phyloP scores from a whole-genome alignment of 2,888 invertebrate genomes.

The Acronicta alni region DNA sequence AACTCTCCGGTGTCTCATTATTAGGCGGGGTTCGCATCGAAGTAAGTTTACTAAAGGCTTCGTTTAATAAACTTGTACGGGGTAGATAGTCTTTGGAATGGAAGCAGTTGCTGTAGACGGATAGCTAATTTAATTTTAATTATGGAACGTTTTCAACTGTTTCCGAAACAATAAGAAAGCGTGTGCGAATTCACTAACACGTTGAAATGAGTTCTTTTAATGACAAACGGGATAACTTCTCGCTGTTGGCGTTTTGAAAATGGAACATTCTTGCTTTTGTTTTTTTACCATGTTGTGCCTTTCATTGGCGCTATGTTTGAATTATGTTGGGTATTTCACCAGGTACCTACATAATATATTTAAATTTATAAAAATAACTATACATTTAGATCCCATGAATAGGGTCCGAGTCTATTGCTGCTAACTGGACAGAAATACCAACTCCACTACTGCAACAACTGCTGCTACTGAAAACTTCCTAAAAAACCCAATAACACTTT shows the following conservation, averaged over 20 bases:
- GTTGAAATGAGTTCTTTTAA: slow-evolving; percentile 13
- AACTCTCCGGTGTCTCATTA: slow-evolving; percentile 54
- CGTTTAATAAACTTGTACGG: slow-evolving; percentile 50
- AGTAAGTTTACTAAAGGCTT: slow-evolving; percentile 53
- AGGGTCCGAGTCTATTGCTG: not conserved
- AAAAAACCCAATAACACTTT: not conserved
- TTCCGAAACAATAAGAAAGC: slow-evolving; percentile 36
- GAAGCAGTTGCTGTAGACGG: slow-evolving; percentile 53
- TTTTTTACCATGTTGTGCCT: not conserved
- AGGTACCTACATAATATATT: too few relatives aligned
- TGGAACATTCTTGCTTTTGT: not conserved
- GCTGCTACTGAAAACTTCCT: too few relatives aligned
- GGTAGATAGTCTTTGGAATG: slow-evolving; percentile 51
- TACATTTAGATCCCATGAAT: too few relatives aligned
- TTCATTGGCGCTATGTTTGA: too few relatives aligned
- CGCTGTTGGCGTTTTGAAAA: not conserved
- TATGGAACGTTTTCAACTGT: slow-evolving; percentile 36
- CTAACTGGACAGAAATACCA: too few relatives aligned
- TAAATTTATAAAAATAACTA: too few relatives aligned
- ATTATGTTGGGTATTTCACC: too few relatives aligned
- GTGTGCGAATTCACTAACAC: slow-evolving; percentile 5
- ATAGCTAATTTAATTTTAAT: slow-evolving; percentile 61
- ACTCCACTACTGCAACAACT: too few relatives aligned
- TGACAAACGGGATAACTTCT: not conserved
- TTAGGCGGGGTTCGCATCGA: slow-evolving; percentile 51